These are phyloP conservation scores for Pherbina coryleti DNA, from an alignment of 2,888 invertebrate species.

Conservation along the genomic window DNA sequence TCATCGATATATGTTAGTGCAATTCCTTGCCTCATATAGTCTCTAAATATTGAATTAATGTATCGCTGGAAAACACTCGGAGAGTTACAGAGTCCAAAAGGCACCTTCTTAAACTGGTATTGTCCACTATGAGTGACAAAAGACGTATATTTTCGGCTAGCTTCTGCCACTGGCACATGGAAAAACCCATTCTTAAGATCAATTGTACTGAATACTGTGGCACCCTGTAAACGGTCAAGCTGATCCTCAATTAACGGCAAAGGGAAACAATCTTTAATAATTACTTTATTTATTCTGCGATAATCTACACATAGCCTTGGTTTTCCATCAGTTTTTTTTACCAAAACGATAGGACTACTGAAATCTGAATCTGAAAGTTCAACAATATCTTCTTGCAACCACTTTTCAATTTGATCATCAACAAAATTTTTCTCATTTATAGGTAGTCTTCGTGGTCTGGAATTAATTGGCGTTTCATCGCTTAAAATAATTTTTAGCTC, in stretches of 20 bases:
- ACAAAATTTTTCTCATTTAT: constrained; percentile 31
- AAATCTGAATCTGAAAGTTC: constrained; percentile 47
- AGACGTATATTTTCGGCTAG: constrained; percentile 54
- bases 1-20: constrained; percentile 47
- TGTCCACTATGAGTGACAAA: constrained; percentile 59
- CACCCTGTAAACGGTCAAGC: constrained; percentile 54
- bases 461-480: constrained; percentile 36
- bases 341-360: constrained; percentile 53
- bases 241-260: constrained; percentile 57
- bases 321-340: constrained; percentile 42
- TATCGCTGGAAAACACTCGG: constrained; percentile 55
- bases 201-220: constrained; percentile 54
- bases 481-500: constrained; percentile 33
- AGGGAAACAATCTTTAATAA: constrained; percentile 51
- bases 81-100: constrained; percentile 63
- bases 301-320: constrained; percentile 54
- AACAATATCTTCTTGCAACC: constrained; percentile 44
- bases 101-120: constrained; percentile 55
- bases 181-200: constrained; percentile 61
- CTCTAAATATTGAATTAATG: constrained; percentile 48
- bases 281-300: constrained; percentile 12
- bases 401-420: too few relatives aligned
- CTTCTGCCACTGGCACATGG: constrained; percentile 56
- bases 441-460: constrained; percentile 22
- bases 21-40: constrained; percentile 34